Evolutionary conservation across 1,140 invertebrate genomes (phyloP), one percentile per base, ranked within the genome.

Genomic region (Chymomyza costata): DNA sequence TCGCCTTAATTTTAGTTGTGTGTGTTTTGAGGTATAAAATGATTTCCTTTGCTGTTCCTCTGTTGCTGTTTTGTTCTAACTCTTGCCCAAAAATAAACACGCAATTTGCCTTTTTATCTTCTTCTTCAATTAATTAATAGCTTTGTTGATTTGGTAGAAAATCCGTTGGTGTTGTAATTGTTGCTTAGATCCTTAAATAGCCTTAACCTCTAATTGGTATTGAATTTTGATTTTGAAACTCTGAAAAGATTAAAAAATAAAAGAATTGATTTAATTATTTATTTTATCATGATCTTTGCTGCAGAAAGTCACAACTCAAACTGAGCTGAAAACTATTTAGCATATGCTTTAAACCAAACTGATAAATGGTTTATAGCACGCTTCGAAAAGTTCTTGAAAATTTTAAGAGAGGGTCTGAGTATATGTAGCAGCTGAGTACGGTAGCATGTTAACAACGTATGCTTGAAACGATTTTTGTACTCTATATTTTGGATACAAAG

Each of bases 221-320:
- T 69, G 68, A 74, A 80, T 83, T 83, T 81, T 81, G 69, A 80
- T 70, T 78, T 81, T 83, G 80, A 83, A 83, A 81, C 80, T 83
- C 80, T 83, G 80, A 37, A 83, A 83, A 15, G 13, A 17, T 6
- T 6, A 50, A 64, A 49, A 39, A 3, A 40, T 43, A 15, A 13
- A 44, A 16, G 21, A 53, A 31, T 21, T n/a, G 2, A 8, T 16
- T n/a, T n/a, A n/a, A 14, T 57, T 47, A 13, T 17, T 2, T 10
- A 38, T 37, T 47, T 37, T 5, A 7, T 2, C 6, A 8, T 52
- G 45, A 18, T 32, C 6, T 17, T 19, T 38, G 15, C 30, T 17
- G n/a, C n/a, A n/a, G 41, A 47, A 39, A 45, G 45, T 21, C 31
- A 15, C 8, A n/a, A 28, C 37, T 50, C 8, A 47, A 59, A 74